phyloP scores from a whole-genome alignment of 2,888 invertebrate species.

The Pyrrhia umbra region DNA sequence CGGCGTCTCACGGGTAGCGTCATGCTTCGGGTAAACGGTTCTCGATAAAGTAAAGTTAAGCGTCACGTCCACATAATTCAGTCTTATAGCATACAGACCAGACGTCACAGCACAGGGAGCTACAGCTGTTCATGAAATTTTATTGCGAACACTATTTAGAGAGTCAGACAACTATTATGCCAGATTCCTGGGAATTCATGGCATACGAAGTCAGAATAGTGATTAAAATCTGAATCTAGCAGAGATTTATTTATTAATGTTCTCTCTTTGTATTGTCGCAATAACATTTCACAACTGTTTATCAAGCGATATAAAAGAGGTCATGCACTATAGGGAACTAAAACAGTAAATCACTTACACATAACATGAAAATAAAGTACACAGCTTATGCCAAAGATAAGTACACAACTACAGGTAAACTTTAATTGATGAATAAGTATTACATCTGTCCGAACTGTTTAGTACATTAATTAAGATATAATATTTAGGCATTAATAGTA shows the following conservation, averaged over 20 bases:
- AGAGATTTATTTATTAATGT: too few relatives aligned
- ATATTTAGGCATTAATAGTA: slow-evolving; percentile 29
- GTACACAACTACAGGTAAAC: slow-evolving; percentile 53
- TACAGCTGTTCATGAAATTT: slow-evolving; percentile 37
- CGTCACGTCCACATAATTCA: slow-evolving; percentile 75
- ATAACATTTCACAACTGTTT: slow-evolving; percentile 35
- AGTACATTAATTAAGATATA: slow-evolving; percentile 33
- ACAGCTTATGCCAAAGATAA: slow-evolving; percentile 57
- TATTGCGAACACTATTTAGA: slow-evolving; percentile 53
- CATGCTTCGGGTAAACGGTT: slow-evolving; percentile 55
- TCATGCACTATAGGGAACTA: slow-evolving; percentile 61
- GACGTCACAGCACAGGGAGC: slow-evolving; percentile 71
- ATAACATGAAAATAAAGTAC: slow-evolving; percentile 56
- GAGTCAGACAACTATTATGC: neutral
- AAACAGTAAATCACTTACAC: slow-evolving; percentile 59
- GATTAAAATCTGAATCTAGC: too few relatives aligned
- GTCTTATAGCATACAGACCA: slow-evolving; percentile 74
- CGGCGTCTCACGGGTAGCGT: slow-evolving; percentile 51
- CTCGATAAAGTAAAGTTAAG: slow-evolving; percentile 55
- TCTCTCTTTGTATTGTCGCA: slow-evolving; percentile 30
- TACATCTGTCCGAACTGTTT: slow-evolving; percentile 42
- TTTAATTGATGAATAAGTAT: slow-evolving; percentile 42
- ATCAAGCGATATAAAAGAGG: slow-evolving; percentile 50
- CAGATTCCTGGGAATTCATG: too few relatives aligned
- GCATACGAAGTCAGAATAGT: too few relatives aligned